Conservation (phyloP, 2,888 invertebrate species). For the Pseudoips prasinana region DNA sequence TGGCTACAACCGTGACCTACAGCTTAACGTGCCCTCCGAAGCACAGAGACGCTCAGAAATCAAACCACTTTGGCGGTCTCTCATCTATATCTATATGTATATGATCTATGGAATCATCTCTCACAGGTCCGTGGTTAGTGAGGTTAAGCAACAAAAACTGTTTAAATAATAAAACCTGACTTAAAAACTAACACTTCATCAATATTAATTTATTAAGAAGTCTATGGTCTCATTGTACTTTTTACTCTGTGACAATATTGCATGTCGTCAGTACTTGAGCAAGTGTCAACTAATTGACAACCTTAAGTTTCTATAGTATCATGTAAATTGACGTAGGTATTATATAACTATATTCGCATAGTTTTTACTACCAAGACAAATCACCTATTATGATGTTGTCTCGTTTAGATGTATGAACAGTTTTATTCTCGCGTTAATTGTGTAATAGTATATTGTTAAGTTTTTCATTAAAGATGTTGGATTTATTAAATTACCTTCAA, state of each 20-base stretch:
- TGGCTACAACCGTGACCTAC: too few relatives aligned
- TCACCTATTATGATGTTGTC: conserved; percentile 14
- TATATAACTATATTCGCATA: conserved; percentile 16
- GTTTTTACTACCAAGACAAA: conserved; percentile 24
- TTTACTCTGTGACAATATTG: conserved; percentile 3
- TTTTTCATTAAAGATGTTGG: not conserved
- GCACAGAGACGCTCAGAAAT: too few relatives aligned
- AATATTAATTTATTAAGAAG: too few relatives aligned
- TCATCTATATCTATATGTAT: too few relatives aligned
- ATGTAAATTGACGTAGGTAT: conserved; percentile 20
- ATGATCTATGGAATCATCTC: too few relatives aligned
- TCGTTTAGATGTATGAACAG: conserved; percentile 10
- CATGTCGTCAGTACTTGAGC: conserved; percentile 22
- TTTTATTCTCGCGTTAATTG: conserved; percentile 13
- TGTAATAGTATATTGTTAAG: conserved; percentile 23
- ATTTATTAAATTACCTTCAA: not conserved
- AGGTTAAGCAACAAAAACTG: too few relatives aligned
- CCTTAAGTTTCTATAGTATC: conserved; percentile 18
- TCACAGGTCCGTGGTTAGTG: too few relatives aligned
- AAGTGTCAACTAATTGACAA: conserved; percentile 27
- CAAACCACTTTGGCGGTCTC: too few relatives aligned
- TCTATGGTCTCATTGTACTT: not conserved
- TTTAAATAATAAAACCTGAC: too few relatives aligned
- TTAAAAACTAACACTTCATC: too few relatives aligned
- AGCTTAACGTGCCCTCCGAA: too few relatives aligned